Evolutionary conservation across 2,113 vertebrate genomes (phyloP).

Genomic region (Nesoenas mayeri): DNA sequence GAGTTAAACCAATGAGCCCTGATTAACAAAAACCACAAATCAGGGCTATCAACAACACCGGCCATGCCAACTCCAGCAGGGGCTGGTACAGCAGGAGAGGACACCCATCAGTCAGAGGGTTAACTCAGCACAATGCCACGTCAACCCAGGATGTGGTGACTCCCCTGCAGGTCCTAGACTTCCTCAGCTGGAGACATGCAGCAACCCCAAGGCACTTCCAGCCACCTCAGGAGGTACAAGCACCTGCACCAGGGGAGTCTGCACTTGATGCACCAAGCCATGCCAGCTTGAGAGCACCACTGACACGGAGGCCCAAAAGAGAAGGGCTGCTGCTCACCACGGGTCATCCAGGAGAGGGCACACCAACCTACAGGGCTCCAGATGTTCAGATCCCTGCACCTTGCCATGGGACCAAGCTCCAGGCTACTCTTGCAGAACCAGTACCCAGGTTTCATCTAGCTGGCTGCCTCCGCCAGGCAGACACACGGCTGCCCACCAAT

Average conservation of each 20-base stretch:
- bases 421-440: background rate
- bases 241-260: background rate
- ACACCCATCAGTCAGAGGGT: background rate
- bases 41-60: background rate
- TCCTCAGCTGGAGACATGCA: accelerated
- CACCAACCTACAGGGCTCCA: accelerated
- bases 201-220: accelerated
- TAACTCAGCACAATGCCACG: accelerated
- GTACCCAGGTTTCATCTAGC: background rate
- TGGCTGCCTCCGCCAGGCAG: background rate
- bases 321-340: background rate
- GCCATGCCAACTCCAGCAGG: background rate
- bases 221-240: accelerated
- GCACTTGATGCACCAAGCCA: background rate
- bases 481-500: accelerated
- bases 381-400: accelerated
- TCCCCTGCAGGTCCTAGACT: background rate
- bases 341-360: background rate
- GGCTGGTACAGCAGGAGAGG: background rate
- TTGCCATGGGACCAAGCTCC: accelerated
- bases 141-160: background rate
- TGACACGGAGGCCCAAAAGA: accelerated
- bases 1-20: accelerated
- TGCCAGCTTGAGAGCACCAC: background rate
- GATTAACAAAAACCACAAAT: background rate